Evolutionary conservation across 2,888 invertebrate species (phyloP), one percentile per base, ranked within the genome.

Genomic region (Aphelenchoides bicaudatus): DNA sequence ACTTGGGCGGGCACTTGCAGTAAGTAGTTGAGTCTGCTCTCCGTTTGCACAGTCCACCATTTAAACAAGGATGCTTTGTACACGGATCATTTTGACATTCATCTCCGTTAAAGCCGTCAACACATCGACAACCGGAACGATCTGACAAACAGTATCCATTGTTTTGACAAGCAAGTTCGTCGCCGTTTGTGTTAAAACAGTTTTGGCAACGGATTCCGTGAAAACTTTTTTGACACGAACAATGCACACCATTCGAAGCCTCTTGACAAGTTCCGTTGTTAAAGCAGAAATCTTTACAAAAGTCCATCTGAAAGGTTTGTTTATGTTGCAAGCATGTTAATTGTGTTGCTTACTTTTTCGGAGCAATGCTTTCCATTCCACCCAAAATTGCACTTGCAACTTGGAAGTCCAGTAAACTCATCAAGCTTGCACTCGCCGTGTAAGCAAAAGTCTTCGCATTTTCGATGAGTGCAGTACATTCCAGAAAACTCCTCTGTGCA

Each of bases 1-100:
- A 86, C 27, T 83, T 60, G 21, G 23, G 27, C 10, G 49, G 38
- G 28, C 61, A 61, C 29, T 30, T 56, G n/a, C 58, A 58, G 8
- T 5, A 6, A 10, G 25, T 56, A n/a, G n/a, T n/a, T n/a, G n/a
- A n/a, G n/a, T n/a, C n/a, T 10, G 30, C 53, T n/a, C 28, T 34
- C 38, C 51, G 54, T 13, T 19, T 23, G 23, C 56, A 56, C 21
- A 27, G 4, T 1, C 56, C 56, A 19, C 56, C 56, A 29, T 56
- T 56, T 3, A 56, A n/a, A 28, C 56, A 56, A 8, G 10, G 10
- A 23, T 29, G 31, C 16, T 56, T 19, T 19, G 25, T 27, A 25
- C 56, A 56, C 29, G 25, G 21, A 25, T 57, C 56, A 21, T 29
- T 19, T 16, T 52, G 31, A n/a, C 56, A 56, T 13, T 30, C 34